These are phyloP conservation scores for Macaria liturata DNA, from an alignment of 2,888 invertebrate genomes.

Conservation along the genomic window DNA sequence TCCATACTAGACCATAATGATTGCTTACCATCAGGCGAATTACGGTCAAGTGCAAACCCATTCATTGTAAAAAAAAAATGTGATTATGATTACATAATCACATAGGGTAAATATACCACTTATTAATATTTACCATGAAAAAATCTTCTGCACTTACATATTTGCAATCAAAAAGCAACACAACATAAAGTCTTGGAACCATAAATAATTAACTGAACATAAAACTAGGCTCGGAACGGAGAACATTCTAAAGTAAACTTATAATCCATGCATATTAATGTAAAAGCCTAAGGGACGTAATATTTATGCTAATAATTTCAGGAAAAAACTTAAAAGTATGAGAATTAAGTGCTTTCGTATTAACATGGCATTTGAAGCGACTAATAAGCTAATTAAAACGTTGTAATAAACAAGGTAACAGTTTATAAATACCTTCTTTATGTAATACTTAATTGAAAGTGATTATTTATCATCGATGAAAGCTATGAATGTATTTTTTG, in stretches of 20 bases:
- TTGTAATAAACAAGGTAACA: conserved; percentile 6
- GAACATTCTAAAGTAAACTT: conserved; percentile 20
- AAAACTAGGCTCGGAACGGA: conserved; percentile 13
- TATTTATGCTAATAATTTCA: conserved; percentile 17
- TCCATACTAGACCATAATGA: too few relatives aligned
- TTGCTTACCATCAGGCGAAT: too few relatives aligned
- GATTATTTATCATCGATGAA: too few relatives aligned
- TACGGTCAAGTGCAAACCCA: too few relatives aligned
- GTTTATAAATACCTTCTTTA: neutral
- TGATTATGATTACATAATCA: too few relatives aligned
- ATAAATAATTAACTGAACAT: conserved; percentile 16
- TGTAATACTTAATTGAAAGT: too few relatives aligned
- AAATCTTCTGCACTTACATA: neutral
- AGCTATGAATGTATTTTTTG: too few relatives aligned
- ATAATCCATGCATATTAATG: conserved; percentile 24
- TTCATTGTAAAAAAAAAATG: too few relatives aligned
- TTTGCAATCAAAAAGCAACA: neutral
- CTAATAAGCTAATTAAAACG: conserved; percentile 11
- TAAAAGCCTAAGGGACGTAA: conserved; percentile 15
- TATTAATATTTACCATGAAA: too few relatives aligned
- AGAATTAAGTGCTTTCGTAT: conserved; percentile 4
- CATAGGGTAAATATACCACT: too few relatives aligned
- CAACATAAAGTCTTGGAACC: conserved; percentile 6
- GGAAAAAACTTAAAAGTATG: conserved; percentile 7
- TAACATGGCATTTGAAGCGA: conserved; percentile 6